Conservation (phyloP, 2,113 vertebrate species). For the Ctenomys sociabilis region DNA sequence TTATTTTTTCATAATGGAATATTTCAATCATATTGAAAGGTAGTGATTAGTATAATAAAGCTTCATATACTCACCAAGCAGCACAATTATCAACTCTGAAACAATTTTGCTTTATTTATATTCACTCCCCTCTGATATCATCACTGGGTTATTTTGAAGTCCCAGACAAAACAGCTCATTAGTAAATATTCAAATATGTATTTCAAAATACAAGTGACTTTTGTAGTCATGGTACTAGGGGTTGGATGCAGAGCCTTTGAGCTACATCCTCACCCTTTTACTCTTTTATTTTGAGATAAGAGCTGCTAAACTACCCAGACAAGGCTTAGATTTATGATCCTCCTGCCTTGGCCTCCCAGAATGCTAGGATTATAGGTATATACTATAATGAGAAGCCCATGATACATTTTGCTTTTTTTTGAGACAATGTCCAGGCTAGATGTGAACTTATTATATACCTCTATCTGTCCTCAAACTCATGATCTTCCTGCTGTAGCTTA, state of each 20-base stretch:
- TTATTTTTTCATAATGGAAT: neutral
- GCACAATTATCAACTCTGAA: neutral
- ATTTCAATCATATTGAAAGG: neutral
- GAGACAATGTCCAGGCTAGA: neutral
- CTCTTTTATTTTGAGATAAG: neutral
- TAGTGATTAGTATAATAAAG: neutral
- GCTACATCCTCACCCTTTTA: neutral
- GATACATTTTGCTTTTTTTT: neutral
- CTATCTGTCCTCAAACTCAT: neutral
- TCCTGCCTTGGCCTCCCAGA: neutral
- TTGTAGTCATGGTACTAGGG: neutral
- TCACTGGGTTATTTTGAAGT: neutral
- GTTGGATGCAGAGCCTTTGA: neutral
- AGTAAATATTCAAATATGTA: neutral
- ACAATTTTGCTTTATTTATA: neutral
- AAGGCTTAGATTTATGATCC: neutral
- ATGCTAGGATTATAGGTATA: neutral
- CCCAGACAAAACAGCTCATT: neutral
- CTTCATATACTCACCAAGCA: too few relatives aligned
- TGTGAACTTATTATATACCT: neutral
- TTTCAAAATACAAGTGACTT: neutral
- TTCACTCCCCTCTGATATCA: neutral
- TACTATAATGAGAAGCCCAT: neutral
- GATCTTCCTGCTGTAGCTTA: neutral
- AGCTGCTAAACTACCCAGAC: neutral